Evolutionary conservation across 2,888 invertebrate species (phyloP).

Genomic region (Cryptocephalus moraei): DNA sequence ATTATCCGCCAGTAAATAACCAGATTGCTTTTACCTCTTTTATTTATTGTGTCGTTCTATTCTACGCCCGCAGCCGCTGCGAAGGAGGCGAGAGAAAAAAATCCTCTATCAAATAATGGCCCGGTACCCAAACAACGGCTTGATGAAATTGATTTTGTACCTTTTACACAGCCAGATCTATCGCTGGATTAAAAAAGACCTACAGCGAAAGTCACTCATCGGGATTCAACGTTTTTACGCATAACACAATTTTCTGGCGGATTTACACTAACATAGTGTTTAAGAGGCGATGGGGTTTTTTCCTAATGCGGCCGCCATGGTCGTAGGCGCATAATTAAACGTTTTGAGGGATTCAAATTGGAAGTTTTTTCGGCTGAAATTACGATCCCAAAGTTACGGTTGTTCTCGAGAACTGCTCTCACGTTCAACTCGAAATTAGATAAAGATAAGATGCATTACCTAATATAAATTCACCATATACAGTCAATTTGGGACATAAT

Average conservation of each 20-base stretch:
- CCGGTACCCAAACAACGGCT: conserved; percentile 8
- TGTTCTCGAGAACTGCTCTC: too few species aligned
- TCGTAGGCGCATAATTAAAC: too few species aligned
- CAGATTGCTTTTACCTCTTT: neutral
- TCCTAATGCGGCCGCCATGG: too few species aligned
- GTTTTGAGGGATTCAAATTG: too few species aligned
- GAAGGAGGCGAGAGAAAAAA: too few species aligned
- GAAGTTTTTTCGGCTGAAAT: too few species aligned
- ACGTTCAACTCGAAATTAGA: too few species aligned
- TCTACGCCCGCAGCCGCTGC: neutral
- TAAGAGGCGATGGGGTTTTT: conserved; percentile 11
- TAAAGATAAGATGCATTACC: too few species aligned
- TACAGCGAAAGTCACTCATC: conserved; percentile 16
- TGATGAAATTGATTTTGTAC: conserved; percentile 17
- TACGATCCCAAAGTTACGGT: too few species aligned
- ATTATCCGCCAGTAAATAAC: conserved; percentile 12
- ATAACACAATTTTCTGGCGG: conserved; percentile 23
- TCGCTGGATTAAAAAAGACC: conserved; percentile 19
- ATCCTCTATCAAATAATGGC: too few species aligned
- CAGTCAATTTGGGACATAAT: too few species aligned
- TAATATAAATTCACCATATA: too few species aligned
- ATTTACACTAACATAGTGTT: conserved; percentile 21
- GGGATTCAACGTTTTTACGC: conserved; percentile 17
- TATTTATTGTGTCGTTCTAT: neutral
- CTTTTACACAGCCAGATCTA: conserved; percentile 17